Base-by-base conservation (phyloP, 2,797 vertebrate species). In the Thamnophis elegans region DNA sequence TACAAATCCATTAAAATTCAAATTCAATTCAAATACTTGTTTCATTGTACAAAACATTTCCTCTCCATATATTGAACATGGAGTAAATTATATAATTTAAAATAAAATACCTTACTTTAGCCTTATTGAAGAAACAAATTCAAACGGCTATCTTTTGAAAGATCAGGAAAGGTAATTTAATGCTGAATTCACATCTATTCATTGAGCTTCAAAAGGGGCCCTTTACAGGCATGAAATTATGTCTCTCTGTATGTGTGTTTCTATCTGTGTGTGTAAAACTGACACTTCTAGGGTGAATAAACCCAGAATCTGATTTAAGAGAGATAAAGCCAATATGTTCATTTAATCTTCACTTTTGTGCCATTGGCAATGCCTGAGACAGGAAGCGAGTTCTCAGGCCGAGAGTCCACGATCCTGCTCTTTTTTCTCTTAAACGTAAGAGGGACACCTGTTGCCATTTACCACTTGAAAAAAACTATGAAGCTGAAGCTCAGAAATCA, bases 81-180 rank as follows among this genome's bases (percentile, higher is more conserved):
- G 22, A 59, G 58, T 59, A 59, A 59, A 59, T n/a, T n/a, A 25
- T n/a, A 42, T 2, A 73, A 25, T 51, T 73, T 56, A 73, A 95
- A 96, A 96, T 59, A 59, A 59, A 59, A 59, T 59, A 59, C 59
- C 20, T 59, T 96, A 94, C 96, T 91, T 95, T 95, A 59, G 96
- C 55, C 92, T 93, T 16, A 91, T 93, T 60, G 58, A 59, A 59
- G 58, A 59, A 59, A 59, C 22, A 9, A 25, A 59, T 94, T 68
- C 88, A 22, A 86, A 92, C 5, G 87, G 87, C 53, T 87, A 47
- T 26, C 53, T 28, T 96, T 91, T 55, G 18, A 68, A 58, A 92
- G 32, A 92, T 13, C 22, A 86, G 73, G 85, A 0, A 53, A 47
- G 65, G 56, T 54, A 68, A 51, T 3, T 14, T 59, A 55, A 9